Base-by-base conservation (phyloP, 2,888 invertebrate genomes). In the Andricus quercusramuli region DNA sequence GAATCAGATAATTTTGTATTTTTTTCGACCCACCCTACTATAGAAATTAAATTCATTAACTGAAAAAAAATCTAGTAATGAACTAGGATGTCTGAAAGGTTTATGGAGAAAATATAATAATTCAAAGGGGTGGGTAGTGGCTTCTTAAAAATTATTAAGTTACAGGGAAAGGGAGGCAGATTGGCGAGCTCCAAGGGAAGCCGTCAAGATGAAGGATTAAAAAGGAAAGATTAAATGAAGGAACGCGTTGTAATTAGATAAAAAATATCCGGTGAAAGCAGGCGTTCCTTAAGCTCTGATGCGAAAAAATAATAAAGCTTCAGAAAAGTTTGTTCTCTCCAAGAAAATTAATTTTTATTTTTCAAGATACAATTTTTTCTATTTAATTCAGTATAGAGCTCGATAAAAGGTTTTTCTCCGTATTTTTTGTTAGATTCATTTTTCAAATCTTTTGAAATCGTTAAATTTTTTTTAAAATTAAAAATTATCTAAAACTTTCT, bases 131-230 rank as follows among this genome's bases (percentile, higher is more conserved):
- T 25, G 47, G 20, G 47, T 51, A 29, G 29, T 29, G 70, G 29
- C 32, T 70, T 47, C 44, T 70, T 70, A 51, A 70, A 51, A 70
- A 70, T 70, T 70, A 70, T 70, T 70, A 70, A 51, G 51, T 70
- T 70, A 51, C 70, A 51, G 29, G 70, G 29, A 70, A 51, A 51
- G 32, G 51, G 20, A 70, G 51, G 70, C 70, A 70, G 70, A 70
- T 70, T 70, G 70, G 70, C 70, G 51, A 70, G 70, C 47, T 70
- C 70, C 29, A 51, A 51, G 70, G 51, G 51, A 70, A 70, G 51
- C 51, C 51, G 51, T 70, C 51, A 70, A 70, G 29, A 70, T 51
- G 70, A 70, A 70, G 70, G 70, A 70, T 70, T 70, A 70, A 70
- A 70, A n/a, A 29, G 70, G 29, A 70, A 29, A n/a, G 51, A 70